phyloP scores from a whole-genome alignment of 2,888 invertebrate genomes.

The Nomada ferruginata region DNA sequence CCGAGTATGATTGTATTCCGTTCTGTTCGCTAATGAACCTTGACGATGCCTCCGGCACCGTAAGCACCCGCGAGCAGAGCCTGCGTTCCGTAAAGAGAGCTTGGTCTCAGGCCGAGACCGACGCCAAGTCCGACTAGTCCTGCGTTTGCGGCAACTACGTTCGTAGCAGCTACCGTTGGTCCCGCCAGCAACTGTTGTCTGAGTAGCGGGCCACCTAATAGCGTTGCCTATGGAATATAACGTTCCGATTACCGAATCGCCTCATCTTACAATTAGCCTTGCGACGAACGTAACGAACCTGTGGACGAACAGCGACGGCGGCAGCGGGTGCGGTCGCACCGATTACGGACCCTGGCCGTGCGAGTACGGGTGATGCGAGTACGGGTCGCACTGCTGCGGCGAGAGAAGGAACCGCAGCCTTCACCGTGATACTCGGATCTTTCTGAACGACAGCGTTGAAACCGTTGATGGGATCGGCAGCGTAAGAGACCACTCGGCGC shows the following conservation, averaged over 20 bases:
- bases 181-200: constrained; percentile 63
- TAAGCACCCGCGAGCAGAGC: constrained; percentile 66
- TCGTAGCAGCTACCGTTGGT: constrained; percentile 63
- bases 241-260: no score
- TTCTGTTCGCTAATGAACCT: constrained; percentile 61
- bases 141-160: constrained; percentile 57
- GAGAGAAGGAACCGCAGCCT: constrained; percentile 47
- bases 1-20: neutral
- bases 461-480: constrained; percentile 80
- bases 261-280: no score
- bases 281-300: constrained; percentile 44
- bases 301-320: constrained; percentile 62
- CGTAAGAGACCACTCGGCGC: constrained; percentile 79
- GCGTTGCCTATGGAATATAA: constrained; percentile 47
- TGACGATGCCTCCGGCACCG: constrained; percentile 65
- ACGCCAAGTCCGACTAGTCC: constrained; percentile 61
- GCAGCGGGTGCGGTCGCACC: constrained; percentile 46
- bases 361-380: constrained; percentile 31
- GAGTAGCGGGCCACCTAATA: constrained; percentile 54
- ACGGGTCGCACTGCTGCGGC: constrained; percentile 47
- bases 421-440: constrained; percentile 75
- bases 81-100: constrained; percentile 69
- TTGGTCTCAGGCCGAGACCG: constrained; percentile 70
- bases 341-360: constrained; percentile 47
- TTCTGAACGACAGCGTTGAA: constrained; percentile 81